A percentile compares a stretch with the other conserved stretches of the same genome.
phyloP scores from a whole-genome alignment of 2,113 vertebrate species.

The Neogale vison region DNA sequence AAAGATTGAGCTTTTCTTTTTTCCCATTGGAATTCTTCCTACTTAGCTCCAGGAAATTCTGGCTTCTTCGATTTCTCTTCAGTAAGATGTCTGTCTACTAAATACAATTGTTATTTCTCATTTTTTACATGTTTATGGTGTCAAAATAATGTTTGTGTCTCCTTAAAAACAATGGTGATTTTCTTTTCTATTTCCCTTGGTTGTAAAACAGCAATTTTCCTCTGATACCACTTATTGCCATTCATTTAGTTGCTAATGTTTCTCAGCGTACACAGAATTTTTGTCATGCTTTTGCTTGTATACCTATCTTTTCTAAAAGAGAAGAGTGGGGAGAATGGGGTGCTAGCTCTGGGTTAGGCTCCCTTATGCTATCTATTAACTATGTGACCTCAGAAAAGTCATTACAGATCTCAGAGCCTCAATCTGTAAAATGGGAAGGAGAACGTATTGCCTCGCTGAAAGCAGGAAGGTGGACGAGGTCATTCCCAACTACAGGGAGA shows the following conservation, averaged over 20 bases:
- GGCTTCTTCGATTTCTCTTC: background rate
- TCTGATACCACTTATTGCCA: background rate
- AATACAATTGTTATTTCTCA: background rate
- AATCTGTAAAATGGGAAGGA: background rate
- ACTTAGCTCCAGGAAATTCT: background rate
- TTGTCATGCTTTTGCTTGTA: background rate
- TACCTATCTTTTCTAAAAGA: background rate
- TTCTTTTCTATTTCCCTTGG: background rate
- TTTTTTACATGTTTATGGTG: background rate
- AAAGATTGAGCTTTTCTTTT: background rate
- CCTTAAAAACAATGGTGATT: background rate
- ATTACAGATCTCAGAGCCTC: background rate
- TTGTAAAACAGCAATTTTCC: background rate
- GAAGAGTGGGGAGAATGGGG: background rate
- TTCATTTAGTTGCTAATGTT: background rate
- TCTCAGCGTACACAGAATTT: background rate
- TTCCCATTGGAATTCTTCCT: background rate
- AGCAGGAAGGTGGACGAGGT: background rate
- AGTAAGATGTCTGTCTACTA: background rate
- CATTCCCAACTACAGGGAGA: background rate
- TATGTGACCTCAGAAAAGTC: background rate
- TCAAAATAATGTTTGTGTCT: background rate
- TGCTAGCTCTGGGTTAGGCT: background rate
- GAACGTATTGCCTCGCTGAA: background rate
- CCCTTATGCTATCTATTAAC: background rate